These are phyloP conservation scores for Uria aalge DNA, from an alignment of 2,113 vertebrate genomes.

Conservation along the genomic window DNA sequence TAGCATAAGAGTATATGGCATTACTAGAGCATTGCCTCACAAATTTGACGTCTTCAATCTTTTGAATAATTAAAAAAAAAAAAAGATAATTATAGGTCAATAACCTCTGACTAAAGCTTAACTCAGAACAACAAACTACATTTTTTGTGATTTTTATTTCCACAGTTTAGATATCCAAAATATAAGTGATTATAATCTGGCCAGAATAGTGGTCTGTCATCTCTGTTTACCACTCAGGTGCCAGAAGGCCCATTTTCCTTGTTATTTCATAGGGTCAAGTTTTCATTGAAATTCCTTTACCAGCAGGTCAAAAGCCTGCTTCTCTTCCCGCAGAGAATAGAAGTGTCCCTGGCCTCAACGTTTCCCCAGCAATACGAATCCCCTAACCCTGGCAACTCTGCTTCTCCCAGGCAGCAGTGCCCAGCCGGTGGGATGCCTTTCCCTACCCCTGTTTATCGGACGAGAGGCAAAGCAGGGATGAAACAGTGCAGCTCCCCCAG, in stretches of 20 bases:
- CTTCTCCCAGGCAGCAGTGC: not conserved
- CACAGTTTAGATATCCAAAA: not conserved
- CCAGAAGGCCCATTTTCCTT: not conserved
- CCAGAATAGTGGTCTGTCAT: not conserved
- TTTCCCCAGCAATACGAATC: accelerated
- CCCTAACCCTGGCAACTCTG: not conserved
- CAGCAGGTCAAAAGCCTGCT: not conserved
- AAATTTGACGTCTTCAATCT: not conserved
- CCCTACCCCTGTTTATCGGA: accelerated
- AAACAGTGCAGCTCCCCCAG: not conserved
- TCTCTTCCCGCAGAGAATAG: not conserved
- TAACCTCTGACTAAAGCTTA: not conserved
- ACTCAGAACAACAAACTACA: not conserved
- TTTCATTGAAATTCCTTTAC: not conserved
- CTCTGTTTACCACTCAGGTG: not conserved
- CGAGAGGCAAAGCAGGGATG: not conserved
- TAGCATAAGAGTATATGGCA: accelerated
- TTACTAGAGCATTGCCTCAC: not conserved
- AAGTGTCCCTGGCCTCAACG: not conserved
- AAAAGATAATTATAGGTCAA: not conserved
- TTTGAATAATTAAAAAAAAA: not conserved
- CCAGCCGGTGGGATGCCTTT: not conserved
- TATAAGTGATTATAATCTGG: too few relatives aligned
- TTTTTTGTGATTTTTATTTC: not conserved
- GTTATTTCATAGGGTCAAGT: not conserved